Conservation (phyloP, 1,140 invertebrate genomes). For the Chironomus striatipennis region DNA sequence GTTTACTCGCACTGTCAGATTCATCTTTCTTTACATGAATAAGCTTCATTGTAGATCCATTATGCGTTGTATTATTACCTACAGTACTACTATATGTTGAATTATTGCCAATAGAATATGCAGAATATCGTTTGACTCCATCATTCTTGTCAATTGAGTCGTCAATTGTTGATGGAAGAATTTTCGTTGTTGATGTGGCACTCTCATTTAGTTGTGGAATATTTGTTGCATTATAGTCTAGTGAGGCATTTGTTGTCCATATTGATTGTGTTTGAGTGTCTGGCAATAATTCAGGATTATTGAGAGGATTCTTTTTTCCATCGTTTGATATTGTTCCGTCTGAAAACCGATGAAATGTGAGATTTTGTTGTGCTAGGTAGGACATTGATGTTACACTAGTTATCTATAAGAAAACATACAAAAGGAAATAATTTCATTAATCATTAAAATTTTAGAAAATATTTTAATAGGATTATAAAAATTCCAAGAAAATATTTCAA, state of each 20-base stretch:
- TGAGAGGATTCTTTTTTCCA: not conserved
- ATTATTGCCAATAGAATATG: constrained; percentile 5
- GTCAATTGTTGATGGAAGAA: not conserved
- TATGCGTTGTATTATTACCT: not conserved
- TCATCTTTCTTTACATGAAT: constrained; percentile 14
- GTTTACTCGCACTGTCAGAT: not conserved
- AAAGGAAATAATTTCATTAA: not conserved
- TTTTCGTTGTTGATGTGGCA: not conserved
- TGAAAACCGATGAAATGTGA: constrained; percentile 25
- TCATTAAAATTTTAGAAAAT: not conserved
- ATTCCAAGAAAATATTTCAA: not conserved
- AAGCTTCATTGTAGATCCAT: constrained; percentile 1
- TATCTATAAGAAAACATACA: constrained; percentile 3
- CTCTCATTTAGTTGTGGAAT: not conserved
- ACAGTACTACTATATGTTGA: not conserved
- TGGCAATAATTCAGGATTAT: not conserved
- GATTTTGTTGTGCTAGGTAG: not conserved
- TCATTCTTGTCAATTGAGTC: not conserved
- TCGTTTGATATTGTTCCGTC: not conserved
- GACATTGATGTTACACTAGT: constrained; percentile 24
- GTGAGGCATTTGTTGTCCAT: not conserved
- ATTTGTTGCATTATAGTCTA: not conserved
- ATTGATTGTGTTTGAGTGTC: not conserved
- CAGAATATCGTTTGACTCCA: not conserved
- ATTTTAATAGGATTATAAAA: not conserved